Percentiles rank a stretch among this genome's conserved stretches.
Evolutionary conservation across 2,888 invertebrate genomes (phyloP).

Genomic region (Xestia rhomboidea): DNA sequence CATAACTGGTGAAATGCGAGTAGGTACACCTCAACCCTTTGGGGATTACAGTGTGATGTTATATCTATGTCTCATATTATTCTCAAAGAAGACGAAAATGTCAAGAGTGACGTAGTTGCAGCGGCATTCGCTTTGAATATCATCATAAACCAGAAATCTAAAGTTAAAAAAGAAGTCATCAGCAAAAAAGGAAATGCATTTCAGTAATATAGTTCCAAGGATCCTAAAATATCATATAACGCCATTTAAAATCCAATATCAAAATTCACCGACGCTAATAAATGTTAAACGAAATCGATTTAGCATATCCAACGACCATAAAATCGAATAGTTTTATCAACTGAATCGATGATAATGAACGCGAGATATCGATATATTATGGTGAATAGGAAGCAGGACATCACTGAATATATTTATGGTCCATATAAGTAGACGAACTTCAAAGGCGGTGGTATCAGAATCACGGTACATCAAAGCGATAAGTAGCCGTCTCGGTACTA

Average conservation of each 20-base stretch:
- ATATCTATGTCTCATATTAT: neutral
- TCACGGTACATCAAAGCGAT: constrained; percentile 66
- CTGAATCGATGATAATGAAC: constrained; percentile 45
- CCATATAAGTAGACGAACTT: constrained; percentile 61
- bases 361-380: constrained; percentile 54
- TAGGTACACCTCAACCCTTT: no score
- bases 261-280: constrained; percentile 30
- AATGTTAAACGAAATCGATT: constrained; percentile 41
- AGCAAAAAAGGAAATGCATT: constrained; percentile 29
- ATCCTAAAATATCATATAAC: constrained; percentile 22
- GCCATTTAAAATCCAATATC: constrained; percentile 15
- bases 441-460: constrained; percentile 63
- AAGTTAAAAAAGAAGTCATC: neutral
- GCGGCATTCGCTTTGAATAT: neutral
- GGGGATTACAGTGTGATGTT: neutral
- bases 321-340: constrained; percentile 48
- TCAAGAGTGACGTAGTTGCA: neutral
- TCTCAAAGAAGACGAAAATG: neutral
- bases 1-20: no score
- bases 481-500: constrained; percentile 55
- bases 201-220: constrained; percentile 13
- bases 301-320: constrained; percentile 26
- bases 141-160: neutral
- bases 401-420: constrained; percentile 68
- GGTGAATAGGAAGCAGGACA: constrained; percentile 61